phyloP scores from a whole-genome alignment of 2,113 vertebrate genomes.

The Hemibagrus wyckioides region DNA sequence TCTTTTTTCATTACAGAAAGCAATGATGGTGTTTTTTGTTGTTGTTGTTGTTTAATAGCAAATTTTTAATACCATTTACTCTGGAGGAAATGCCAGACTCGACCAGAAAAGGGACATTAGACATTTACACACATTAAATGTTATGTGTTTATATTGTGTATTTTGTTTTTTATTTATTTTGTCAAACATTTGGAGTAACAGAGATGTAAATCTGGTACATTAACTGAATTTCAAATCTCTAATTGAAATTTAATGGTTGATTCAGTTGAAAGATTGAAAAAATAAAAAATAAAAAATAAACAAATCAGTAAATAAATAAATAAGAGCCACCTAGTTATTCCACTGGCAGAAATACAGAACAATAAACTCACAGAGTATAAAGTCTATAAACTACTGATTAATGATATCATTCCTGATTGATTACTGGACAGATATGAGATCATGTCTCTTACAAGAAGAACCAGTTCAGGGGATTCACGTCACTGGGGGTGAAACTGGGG shows the following conservation, averaged over 20 bases:
- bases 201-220: neutral
- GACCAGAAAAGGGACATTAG: neutral
- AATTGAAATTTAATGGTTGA: neutral
- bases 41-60: neutral
- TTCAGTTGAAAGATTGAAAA: neutral
- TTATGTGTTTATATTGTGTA: neutral
- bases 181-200: neutral
- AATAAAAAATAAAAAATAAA: too few species aligned
- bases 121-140: neutral
- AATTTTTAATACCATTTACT: neutral
- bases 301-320: too few species aligned
- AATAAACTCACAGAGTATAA: neutral
- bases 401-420: too few species aligned
- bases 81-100: neutral
- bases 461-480: neutral
- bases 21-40: neutral
- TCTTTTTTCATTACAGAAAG: neutral
- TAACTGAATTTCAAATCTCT: too few species aligned
- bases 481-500: neutral
- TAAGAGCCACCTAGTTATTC: neutral
- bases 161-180: neutral
- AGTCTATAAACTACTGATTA: neutral
- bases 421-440: neutral
- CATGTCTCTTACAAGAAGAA: neutral
- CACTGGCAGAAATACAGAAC: neutral